These are phyloP conservation scores for Phyto melanocephala DNA, from an alignment of 2,888 invertebrate species.

Conservation along the genomic window DNA sequence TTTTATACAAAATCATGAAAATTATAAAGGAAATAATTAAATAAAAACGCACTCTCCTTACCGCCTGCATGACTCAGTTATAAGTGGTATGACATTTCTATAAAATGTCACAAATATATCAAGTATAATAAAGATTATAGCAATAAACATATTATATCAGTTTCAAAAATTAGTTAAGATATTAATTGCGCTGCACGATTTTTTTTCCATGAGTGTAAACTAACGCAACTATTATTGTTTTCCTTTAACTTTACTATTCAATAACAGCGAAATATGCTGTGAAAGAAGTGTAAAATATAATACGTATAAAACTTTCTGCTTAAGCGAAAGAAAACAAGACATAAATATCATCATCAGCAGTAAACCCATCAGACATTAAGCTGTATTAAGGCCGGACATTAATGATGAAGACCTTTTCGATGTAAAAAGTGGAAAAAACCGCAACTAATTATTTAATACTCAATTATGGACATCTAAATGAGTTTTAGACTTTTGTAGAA, in stretches of 20 bases:
- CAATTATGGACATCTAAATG: not conserved
- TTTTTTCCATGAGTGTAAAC: not conserved
- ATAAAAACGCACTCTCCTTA: too few relatives aligned
- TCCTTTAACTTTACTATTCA: not conserved
- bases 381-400: constrained; percentile 4
- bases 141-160: too few relatives aligned
- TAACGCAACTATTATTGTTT: not conserved
- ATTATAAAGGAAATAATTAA: too few relatives aligned
- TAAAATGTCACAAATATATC: too few relatives aligned
- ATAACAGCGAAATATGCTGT: not conserved
- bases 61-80: too few relatives aligned
- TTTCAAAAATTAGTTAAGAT: too few relatives aligned
- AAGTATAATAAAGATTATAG: too few relatives aligned
- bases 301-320: not conserved
- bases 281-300: not conserved
- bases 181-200: not conserved
- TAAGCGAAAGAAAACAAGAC: not conserved
- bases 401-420: constrained; percentile 9
- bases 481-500: not conserved
- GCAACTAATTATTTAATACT: constrained; percentile 2
- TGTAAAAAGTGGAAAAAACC: not conserved
- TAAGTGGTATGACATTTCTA: too few relatives aligned
- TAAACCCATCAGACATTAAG: constrained; percentile 22
- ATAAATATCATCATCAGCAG: not conserved
- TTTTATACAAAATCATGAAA: not conserved